Conservation (phyloP, 2,797 vertebrate species). For the Falco berigora region DNA sequence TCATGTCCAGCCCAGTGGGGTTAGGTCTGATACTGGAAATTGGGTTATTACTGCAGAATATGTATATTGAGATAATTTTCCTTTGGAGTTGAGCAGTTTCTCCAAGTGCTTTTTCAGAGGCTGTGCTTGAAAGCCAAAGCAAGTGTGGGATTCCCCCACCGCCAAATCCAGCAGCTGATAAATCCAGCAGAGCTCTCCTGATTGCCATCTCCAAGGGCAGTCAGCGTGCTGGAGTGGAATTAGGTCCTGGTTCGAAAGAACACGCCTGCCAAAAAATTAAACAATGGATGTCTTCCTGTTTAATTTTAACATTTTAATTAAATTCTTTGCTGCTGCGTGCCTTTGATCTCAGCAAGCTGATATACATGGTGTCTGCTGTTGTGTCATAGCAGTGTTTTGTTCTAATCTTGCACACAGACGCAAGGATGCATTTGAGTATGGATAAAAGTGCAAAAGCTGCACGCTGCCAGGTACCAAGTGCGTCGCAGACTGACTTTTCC, state of each 20-base stretch:
- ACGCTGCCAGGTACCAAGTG: not conserved
- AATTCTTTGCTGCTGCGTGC: slow-evolving; percentile 22
- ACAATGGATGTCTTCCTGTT: slow-evolving; percentile 51
- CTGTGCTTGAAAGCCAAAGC: not conserved
- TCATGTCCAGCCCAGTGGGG: fast-evolving
- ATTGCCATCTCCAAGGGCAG: slow-evolving; percentile 21
- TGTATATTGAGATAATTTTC: not conserved
- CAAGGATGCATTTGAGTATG: not conserved
- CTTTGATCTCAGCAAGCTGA: slow-evolving; percentile 38
- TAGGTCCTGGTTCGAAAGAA: not conserved
- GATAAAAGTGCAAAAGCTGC: not conserved
- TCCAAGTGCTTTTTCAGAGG: not conserved
- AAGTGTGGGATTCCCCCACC: not conserved
- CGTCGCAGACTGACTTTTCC: not conserved
- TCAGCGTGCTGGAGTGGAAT: not conserved
- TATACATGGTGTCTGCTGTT: not conserved
- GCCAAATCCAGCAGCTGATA: not conserved
- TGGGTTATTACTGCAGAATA: not conserved
- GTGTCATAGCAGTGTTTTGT: not conserved
- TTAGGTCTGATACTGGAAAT: not conserved
- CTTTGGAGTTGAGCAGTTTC: not conserved
- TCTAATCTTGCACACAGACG: not conserved
- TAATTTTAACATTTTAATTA: slow-evolving; percentile 62
- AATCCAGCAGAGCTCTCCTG: not conserved
- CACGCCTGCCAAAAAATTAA: slow-evolving; percentile 34